Base-by-base conservation (phyloP, 2,797 vertebrate genomes). In the Lepilemur septentrionalis region DNA sequence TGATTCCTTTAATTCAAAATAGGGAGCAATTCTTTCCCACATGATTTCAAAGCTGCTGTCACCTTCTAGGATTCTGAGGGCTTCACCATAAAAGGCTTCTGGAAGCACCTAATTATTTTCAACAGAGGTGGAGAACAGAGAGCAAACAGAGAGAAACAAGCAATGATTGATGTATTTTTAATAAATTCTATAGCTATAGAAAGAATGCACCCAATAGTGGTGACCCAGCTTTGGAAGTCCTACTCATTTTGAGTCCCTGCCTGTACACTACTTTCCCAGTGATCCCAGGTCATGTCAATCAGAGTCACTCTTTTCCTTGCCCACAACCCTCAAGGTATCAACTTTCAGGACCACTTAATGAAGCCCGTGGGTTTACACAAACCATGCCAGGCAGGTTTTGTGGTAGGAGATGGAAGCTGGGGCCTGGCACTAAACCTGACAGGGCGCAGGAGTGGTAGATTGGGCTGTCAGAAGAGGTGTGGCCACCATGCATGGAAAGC, bases 1-100 rank as follows among this genome's bases (percentile, higher is more conserved):
- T 92, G 20, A 89, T 22, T 22, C 46, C 48, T 85, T 95, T 82
- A 82, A 84, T 78, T 92, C 35, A 85, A 48, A 93, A 95, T 30
- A 61, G 38, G 94, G 25, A 91, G 13, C 17, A 91, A 63, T 61
- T 79, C 41, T 91, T 93, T 87, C 28, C 81, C 73, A 85, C 50
- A 41, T 70, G 57, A 85, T 65, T 95, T 89, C 83, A 79, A 82
- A 91, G 13, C 63, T 83, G 5, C 82, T 25, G 14, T 18, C 25
- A 30, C 38, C 43, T 73, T 69, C 50, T 89, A 80, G 79, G 59
- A 85, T 89, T 91, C 65, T 89, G 43, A 84, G 59, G 4, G 57
- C 35, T 84, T 91, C 88, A 75, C 83, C 46, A 94, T 48, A 57
- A 90, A 82, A 87, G 25, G 7, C 22, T 92, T 67, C 80, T 92